These are phyloP conservation scores for Pilophorus perplexus DNA, from an alignment of 2,888 invertebrate genomes.

Conservation along the genomic window DNA sequence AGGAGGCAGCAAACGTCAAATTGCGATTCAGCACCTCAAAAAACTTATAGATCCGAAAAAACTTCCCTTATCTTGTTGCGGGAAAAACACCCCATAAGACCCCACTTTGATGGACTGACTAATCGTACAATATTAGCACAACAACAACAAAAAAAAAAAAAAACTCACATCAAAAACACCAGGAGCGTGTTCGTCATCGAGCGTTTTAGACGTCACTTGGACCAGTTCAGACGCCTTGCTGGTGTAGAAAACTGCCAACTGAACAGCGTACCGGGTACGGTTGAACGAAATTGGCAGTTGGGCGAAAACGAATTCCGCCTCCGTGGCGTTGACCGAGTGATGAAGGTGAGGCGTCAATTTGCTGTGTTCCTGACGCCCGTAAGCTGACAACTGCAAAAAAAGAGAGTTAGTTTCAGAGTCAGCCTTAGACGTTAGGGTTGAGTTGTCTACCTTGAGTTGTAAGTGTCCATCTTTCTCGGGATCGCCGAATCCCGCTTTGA, in stretches of 20 bases:
- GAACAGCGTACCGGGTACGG: conserved; percentile 62
- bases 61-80: no score
- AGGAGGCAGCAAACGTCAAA: no score
- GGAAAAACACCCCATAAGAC: no score
- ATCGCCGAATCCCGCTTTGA: no score
- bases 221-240: conserved; percentile 53
- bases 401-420: no score
- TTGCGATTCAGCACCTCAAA: no score
- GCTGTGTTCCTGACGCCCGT: conserved; percentile 56
- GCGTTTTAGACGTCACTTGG: conserved; percentile 57
- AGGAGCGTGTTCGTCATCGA: conserved; percentile 73
- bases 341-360: conserved; percentile 61
- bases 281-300: conserved; percentile 57
- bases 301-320: conserved; percentile 62
- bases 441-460: no score
- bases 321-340: conserved; percentile 65
- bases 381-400: conserved; percentile 57
- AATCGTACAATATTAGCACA: no score
- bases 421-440: no score
- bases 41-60: no score
- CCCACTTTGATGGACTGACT: no score
- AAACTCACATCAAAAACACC: conserved; percentile 65
- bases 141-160: neutral
- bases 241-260: conserved; percentile 58
- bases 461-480: no score